phyloP scores from a whole-genome alignment of 2,888 invertebrate species.

The Poecilobothrus nobilitatus region DNA sequence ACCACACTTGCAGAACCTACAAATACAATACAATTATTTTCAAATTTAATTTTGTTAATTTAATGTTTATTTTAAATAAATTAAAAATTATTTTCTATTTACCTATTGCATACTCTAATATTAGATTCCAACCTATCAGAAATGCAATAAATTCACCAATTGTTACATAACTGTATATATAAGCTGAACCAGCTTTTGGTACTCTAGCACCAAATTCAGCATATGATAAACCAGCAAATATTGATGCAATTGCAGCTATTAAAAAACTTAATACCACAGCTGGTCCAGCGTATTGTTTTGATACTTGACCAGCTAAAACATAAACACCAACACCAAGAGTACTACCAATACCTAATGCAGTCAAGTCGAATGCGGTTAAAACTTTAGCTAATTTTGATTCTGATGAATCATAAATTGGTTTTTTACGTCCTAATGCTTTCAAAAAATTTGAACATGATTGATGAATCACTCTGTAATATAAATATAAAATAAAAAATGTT shows the following conservation, averaged over 20 bases:
- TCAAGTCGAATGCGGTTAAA: conserved; percentile 71
- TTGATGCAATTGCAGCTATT: conserved; percentile 83
- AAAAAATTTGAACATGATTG: conserved; percentile 20
- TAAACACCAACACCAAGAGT: conserved; percentile 87
- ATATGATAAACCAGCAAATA: conserved; percentile 82
- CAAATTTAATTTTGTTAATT: conserved; percentile 14
- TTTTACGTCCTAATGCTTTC: conserved; percentile 42
- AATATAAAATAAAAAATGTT: not conserved
- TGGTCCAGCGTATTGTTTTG: conserved; percentile 73
- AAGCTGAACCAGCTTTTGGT: conserved; percentile 85
- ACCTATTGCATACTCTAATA: conserved; percentile 82
- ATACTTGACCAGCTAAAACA: conserved; percentile 77
- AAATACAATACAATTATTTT: conserved; percentile 19
- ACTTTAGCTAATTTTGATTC: conserved; percentile 57
- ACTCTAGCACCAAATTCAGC: conserved; percentile 86
- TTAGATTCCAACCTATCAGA: conserved; percentile 88
- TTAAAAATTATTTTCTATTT: not conserved
- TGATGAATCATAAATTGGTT: conserved; percentile 39
- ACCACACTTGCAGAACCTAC: conserved; percentile 73
- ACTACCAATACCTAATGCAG: conserved; percentile 71
- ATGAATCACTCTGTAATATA: conserved; percentile 8
- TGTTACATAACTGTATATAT: conserved; percentile 88
- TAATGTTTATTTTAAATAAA: not conserved
- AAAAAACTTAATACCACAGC: conserved; percentile 79
- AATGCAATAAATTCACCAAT: conserved; percentile 88